These are phyloP conservation scores for Pterocles gutturalis DNA, from an alignment of 2,113 vertebrate genomes.

Conservation along the genomic window DNA sequence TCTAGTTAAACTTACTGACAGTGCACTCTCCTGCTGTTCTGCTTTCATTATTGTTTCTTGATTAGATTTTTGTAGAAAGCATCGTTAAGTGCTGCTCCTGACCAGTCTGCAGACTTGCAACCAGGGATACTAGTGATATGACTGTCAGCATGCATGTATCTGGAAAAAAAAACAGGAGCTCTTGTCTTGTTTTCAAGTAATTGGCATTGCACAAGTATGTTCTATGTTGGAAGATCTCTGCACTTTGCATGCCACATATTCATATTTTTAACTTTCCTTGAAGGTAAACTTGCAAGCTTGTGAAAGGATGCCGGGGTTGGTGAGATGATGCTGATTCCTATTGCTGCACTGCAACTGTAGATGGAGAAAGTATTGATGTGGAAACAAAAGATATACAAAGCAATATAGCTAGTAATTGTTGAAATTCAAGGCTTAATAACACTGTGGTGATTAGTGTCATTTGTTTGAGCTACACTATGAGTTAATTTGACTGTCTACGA, in stretches of 20 bases:
- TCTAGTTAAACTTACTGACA: background rate
- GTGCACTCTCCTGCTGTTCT: background rate
- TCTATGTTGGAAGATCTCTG: background rate
- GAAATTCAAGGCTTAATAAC: background rate
- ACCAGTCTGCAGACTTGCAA: background rate
- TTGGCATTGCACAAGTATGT: background rate
- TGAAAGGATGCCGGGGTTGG: rapidly evolving
- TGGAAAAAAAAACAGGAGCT: background rate
- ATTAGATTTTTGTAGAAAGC: background rate
- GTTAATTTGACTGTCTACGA: background rate
- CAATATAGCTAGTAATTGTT: background rate
- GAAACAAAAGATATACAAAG: background rate
- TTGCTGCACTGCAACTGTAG: background rate
- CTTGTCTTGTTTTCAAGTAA: background rate
- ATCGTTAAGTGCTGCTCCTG: background rate
- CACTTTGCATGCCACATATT: background rate
- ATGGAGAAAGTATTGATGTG: background rate
- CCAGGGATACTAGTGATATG: too few species aligned
- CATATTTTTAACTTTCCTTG: background rate
- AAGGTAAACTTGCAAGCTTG: background rate
- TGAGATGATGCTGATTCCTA: background rate
- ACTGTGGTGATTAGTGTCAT: background rate
- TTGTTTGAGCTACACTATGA: background rate
- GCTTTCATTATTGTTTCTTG: background rate
- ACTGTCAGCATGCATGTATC: background rate